A percentile compares a stretch with the other conserved stretches of the same genome.
Evolutionary conservation across 1,140 invertebrate genomes (phyloP).

Genomic region (Sinella curviseta): DNA sequence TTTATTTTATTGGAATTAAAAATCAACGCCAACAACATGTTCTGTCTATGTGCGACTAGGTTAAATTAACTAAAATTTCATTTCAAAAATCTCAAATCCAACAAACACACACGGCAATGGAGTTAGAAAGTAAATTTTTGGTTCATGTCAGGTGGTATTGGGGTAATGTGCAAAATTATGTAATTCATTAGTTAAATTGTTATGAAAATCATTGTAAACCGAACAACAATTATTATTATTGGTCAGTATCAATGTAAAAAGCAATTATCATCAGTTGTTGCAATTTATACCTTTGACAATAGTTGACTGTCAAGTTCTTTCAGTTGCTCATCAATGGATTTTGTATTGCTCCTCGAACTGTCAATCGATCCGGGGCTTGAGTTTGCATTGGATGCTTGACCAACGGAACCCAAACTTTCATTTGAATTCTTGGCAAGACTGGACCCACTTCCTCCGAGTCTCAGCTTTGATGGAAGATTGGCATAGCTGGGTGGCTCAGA

Average conservation of each 20-base stretch:
- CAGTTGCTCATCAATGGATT: conserved; percentile 76
- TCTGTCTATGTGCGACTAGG: not conserved
- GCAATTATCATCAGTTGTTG: conserved; percentile 59
- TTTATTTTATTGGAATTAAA: not conserved
- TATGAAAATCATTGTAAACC: not conserved
- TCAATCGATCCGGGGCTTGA: conserved; percentile 53
- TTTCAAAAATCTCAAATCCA: not conserved
- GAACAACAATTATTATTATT: not conserved
- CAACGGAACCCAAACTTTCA: conserved; percentile 42
- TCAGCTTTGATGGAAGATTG: conserved; percentile 48
- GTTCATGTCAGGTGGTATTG: not conserved
- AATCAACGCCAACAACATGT: too few relatives aligned
- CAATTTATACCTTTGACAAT: conserved; percentile 60
- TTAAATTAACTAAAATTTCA: not conserved
- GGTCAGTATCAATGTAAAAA: not conserved
- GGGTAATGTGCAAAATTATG: not conserved
- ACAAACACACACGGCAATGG: conserved; percentile 5
- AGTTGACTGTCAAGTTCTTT: conserved; percentile 75
- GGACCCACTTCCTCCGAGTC: conserved; percentile 47
- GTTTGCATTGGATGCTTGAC: not conserved
- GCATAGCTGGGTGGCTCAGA: conserved; percentile 47
- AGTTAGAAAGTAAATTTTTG: conserved; percentile 9
- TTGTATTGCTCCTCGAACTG: conserved; percentile 61
- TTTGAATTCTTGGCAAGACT: conserved; percentile 46
- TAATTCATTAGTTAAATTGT: too few relatives aligned